A percentile compares a stretch with the other conserved stretches of the same genome.
Evolutionary conservation across 1,140 invertebrate genomes (phyloP).

Genomic region (Lethocerus indicus): DNA sequence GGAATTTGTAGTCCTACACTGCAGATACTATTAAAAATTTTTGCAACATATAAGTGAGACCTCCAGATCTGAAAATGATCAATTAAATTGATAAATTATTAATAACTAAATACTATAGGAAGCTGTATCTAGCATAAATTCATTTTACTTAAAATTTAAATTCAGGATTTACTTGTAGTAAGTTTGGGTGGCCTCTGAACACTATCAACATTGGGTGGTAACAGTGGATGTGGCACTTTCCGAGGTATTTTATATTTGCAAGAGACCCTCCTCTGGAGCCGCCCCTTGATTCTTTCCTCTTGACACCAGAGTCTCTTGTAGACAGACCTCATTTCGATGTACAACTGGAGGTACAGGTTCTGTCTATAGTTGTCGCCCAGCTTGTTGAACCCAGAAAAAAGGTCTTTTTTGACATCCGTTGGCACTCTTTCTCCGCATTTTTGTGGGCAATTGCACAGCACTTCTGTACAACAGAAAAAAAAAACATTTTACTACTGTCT

Average conservation of each 20-base stretch:
- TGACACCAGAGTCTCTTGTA: slow-evolving; percentile 16
- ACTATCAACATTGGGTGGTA: not conserved
- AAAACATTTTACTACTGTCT: too few relatives aligned
- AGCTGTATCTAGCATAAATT: too few relatives aligned
- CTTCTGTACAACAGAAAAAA: slow-evolving; percentile 24
- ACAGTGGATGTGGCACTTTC: slow-evolving; percentile 2
- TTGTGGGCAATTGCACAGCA: slow-evolving; percentile 32
- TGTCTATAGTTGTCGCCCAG: slow-evolving; percentile 27
- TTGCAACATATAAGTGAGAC: too few relatives aligned
- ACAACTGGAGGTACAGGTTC: slow-evolving; percentile 27
- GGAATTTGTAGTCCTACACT: too few relatives aligned
- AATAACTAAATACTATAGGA: too few relatives aligned
- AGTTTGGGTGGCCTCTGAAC: slow-evolving; percentile 2
- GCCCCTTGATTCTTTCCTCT: slow-evolving; percentile 16
- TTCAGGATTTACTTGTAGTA: slow-evolving; percentile 5
- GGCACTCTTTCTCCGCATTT: slow-evolving; percentile 31
- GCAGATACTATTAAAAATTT: too few relatives aligned
- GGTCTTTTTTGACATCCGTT: slow-evolving; percentile 22
- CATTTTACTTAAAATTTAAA: not conserved
- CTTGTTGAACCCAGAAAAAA: slow-evolving; percentile 30
- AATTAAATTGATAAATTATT: too few relatives aligned
- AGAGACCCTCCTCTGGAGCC: slow-evolving; percentile 24
- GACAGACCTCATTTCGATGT: slow-evolving; percentile 26
- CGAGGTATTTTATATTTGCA: slow-evolving; percentile 29
- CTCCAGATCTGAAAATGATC: too few relatives aligned